Conservation (phyloP, 2,888 invertebrate species). For the Phaedon cochleariae region DNA sequence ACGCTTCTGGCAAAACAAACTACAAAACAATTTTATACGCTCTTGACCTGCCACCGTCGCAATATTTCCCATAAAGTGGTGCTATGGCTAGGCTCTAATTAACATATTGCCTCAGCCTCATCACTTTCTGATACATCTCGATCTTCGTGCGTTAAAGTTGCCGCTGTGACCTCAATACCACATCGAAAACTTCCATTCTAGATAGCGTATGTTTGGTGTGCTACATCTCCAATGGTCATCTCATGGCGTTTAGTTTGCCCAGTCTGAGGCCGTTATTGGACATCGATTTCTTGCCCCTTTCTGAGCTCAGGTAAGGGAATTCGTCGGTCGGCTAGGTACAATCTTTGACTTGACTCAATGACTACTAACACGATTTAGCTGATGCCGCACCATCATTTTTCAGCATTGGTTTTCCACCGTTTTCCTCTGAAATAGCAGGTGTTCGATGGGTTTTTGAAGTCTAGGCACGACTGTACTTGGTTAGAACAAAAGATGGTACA, state of each 20-base stretch:
- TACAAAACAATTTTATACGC: too few species aligned
- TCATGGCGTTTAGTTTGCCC: constrained; percentile 94
- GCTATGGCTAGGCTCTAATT: too few species aligned
- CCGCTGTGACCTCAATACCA: too few species aligned
- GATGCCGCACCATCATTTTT: constrained; percentile 49
- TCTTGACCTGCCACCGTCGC: too few species aligned
- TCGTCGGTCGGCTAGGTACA: constrained; percentile 4
- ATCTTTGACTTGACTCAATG: constrained; percentile 22
- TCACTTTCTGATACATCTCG: too few species aligned
- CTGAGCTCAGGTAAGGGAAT: constrained; percentile 85
- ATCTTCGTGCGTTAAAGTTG: too few species aligned
- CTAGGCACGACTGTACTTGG: too few species aligned
- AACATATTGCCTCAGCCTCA: too few species aligned
- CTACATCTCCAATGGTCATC: constrained; percentile 93
- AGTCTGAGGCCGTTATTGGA: constrained; percentile 92
- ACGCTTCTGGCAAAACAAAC: too few species aligned
- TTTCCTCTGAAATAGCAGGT: constrained; percentile 12
- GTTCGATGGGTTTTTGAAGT: neutral
- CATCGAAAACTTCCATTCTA: constrained; percentile 63
- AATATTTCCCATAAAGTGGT: too few species aligned
- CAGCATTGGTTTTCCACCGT: constrained; percentile 49
- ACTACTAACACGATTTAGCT: constrained; percentile 42
- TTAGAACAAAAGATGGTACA: too few species aligned
- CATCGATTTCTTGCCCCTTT: constrained; percentile 92
- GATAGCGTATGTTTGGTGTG: constrained; percentile 94